Evolutionary conservation across 2,797 vertebrate species (phyloP).

Genomic region (Octomys mimax): DNA sequence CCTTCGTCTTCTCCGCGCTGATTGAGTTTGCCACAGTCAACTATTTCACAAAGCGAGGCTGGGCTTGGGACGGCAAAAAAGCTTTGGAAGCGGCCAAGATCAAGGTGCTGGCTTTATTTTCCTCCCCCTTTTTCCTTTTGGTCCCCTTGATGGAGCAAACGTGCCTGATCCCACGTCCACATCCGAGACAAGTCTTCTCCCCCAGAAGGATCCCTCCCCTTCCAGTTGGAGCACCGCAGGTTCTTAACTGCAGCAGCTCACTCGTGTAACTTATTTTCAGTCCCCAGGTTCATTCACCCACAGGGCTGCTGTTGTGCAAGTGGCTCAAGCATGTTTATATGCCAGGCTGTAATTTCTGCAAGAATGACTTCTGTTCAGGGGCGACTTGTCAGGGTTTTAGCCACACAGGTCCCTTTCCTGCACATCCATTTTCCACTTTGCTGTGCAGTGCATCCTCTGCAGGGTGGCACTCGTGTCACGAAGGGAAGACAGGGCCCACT

Average conservation of each 20-base stretch:
- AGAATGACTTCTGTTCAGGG: background rate
- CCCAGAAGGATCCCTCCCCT: background rate
- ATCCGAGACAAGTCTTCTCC: background rate
- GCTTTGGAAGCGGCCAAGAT: slow-evolving; percentile 96
- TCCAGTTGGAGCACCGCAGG: background rate
- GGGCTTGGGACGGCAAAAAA: slow-evolving; percentile 99
- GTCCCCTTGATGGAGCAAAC: background rate
- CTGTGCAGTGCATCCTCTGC: background rate
- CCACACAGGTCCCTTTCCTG: no score
- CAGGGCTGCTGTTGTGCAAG: background rate
- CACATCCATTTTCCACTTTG: background rate
- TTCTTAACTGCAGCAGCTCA: background rate
- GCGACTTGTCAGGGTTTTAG: background rate
- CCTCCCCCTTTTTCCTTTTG: background rate
- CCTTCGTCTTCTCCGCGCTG: slow-evolving; percentile 98
- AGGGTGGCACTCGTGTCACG: background rate
- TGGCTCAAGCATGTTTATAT: background rate
- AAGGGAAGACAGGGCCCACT: rapidly evolving
- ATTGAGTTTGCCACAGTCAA: slow-evolving; percentile 99
- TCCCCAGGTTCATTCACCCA: background rate
- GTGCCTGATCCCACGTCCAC: background rate
- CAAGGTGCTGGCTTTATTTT: slow-evolving; percentile 90
- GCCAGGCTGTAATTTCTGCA: background rate
- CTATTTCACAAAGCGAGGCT: slow-evolving; percentile 99
- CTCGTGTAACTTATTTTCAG: background rate